Conservation (phyloP, 2,888 invertebrate genomes). For the Ariolimax columbianus region DNA sequence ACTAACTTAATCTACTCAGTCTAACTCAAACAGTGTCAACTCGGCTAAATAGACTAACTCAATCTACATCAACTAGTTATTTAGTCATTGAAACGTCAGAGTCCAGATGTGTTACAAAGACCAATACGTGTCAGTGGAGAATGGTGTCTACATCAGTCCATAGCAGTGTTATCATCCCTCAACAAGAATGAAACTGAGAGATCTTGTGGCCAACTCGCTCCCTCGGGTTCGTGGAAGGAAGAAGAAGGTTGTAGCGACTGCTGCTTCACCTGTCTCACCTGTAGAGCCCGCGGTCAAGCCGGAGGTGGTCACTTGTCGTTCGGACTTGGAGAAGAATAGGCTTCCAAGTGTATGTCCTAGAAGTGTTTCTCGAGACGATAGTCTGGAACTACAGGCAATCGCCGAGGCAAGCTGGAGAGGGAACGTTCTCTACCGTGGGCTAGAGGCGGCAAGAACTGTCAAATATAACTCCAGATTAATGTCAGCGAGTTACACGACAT, state of each 20-base stretch:
- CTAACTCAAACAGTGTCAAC: no score
- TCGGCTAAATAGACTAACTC: no score
- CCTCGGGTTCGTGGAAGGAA: slow-evolving; percentile 66
- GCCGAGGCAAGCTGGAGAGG: slow-evolving; percentile 27
- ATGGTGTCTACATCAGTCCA: background rate
- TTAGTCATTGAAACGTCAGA: no score
- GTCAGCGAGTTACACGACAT: slow-evolving; percentile 15
- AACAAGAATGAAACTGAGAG: slow-evolving; percentile 67
- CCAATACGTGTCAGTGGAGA: no score
- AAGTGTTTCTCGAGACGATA: slow-evolving; percentile 12
- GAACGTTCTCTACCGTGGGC: slow-evolving; percentile 39
- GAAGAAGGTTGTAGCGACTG: slow-evolving; percentile 60
- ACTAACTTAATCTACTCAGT: background rate
- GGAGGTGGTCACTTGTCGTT: background rate
- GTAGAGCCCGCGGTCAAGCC: background rate
- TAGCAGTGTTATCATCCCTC: background rate
- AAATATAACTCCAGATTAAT: slow-evolving; percentile 19
- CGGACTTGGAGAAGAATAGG: background rate
- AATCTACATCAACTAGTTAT: no score
- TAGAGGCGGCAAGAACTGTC: slow-evolving; percentile 18
- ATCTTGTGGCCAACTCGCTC: slow-evolving; percentile 69
- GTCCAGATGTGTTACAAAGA: no score
- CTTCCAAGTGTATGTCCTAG: no score
- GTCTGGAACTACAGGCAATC: slow-evolving; percentile 5
- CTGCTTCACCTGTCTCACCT: background rate